These are phyloP conservation scores for Halcyon leucocephala DNA, from an alignment of 2,797 vertebrate species.

Conservation along the genomic window DNA sequence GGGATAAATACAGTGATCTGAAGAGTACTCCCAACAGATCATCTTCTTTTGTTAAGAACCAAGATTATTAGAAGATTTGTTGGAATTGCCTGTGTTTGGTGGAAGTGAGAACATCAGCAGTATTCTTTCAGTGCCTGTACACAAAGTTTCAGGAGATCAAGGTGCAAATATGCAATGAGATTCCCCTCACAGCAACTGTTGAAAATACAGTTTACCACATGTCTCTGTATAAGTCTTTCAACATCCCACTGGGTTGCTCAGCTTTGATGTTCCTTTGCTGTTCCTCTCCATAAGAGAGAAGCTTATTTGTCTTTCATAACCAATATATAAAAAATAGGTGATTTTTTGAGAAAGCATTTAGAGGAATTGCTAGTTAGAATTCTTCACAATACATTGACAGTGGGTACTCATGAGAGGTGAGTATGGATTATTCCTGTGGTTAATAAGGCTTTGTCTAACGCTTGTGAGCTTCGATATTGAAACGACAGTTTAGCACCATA, in stretches of 20 bases:
- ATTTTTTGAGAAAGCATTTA: not conserved
- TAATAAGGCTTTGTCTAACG: not conserved
- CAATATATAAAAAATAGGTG: not conserved
- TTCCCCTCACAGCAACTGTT: not conserved
- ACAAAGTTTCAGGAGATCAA: not conserved
- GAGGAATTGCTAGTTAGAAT: not conserved
- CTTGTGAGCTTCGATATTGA: not conserved
- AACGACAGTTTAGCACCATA: not conserved
- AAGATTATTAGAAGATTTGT: not conserved
- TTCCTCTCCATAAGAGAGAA: not conserved
- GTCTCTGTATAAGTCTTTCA: not conserved
- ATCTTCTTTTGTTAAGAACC: not conserved
- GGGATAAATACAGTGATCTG: not conserved
- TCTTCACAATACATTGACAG: not conserved
- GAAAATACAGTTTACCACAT: rapidly evolving
- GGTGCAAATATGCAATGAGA: not conserved
- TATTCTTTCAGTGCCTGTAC: not conserved
- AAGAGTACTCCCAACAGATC: not conserved
- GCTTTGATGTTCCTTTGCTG: not conserved
- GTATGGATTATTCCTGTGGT: not conserved
- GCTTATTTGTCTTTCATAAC: not conserved
- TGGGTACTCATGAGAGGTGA: not conserved
- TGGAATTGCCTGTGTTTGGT: rapidly evolving
- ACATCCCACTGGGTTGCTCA: not conserved
- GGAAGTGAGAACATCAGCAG: not conserved